phyloP scores from a whole-genome alignment of 2,888 invertebrate species.

The Cerceris ruficornis region DNA sequence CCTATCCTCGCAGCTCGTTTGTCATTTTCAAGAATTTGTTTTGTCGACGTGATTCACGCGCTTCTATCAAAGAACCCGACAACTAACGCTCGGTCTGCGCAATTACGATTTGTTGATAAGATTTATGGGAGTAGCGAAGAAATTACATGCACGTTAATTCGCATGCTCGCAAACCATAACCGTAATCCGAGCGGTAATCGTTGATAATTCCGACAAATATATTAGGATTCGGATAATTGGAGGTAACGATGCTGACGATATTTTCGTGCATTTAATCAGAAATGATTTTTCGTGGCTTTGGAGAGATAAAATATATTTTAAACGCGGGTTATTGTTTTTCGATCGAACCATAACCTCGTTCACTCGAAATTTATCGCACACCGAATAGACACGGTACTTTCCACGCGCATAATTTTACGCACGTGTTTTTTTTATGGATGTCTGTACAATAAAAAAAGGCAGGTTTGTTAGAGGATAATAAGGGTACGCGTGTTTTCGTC shows the following conservation, averaged over 20 bases:
- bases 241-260: conserved; percentile 14
- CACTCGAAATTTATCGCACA: background rate
- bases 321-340: background rate
- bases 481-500: conserved; percentile 21
- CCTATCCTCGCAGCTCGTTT: conserved; percentile 26
- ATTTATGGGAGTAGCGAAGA: conserved; percentile 4
- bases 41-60: conserved; percentile 20
- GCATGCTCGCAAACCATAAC: conserved; percentile 1
- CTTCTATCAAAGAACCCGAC: background rate
- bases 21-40: conserved; percentile 36
- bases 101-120: conserved; percentile 17
- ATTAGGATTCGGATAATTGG: conserved; percentile 1
- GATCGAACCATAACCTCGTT: background rate
- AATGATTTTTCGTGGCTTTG: background rate
- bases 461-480: conserved; percentile 33
- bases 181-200: conserved; percentile 13
- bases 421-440: background rate
- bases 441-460: background rate
- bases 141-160: conserved; percentile 32
- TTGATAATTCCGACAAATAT: conserved; percentile 7
- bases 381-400: background rate
- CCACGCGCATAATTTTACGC: background rate
- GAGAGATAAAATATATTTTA: background rate
- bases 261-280: background rate
- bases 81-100: background rate